A percentile compares a stretch with the other conserved stretches of the same genome.
phyloP scores from a whole-genome alignment of 2,888 invertebrate genomes.

The Lathronympha strigana region DNA sequence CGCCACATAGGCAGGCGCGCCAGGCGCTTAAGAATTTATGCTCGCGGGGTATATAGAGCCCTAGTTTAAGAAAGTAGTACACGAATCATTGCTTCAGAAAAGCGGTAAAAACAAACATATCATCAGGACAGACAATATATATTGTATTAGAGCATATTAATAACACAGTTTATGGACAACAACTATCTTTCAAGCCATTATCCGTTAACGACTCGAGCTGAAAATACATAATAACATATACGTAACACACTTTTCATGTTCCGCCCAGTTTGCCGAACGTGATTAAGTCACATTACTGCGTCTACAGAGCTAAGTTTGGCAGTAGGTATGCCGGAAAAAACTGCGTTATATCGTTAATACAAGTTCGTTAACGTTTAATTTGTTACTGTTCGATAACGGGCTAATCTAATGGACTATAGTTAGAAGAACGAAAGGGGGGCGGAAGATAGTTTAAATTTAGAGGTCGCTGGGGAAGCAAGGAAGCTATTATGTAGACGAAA shows the following conservation, averaged over 20 bases:
- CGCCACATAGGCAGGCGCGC: too few species aligned
- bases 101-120: slow-evolving; percentile 7
- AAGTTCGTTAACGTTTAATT: background rate
- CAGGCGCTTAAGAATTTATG: too few species aligned
- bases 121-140: background rate
- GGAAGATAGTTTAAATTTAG: too few species aligned
- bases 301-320: slow-evolving; percentile 45
- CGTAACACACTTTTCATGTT: slow-evolving; percentile 50
- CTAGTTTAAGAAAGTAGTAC: too few species aligned
- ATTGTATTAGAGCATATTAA: background rate
- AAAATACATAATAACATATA: slow-evolving; percentile 28
- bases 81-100: background rate
- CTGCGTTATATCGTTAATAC: background rate
- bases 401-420: too few species aligned
- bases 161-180: slow-evolving; percentile 12
- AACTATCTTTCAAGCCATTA: slow-evolving; percentile 17
- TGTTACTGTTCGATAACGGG: too few species aligned
- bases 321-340: background rate
- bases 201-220: slow-evolving; percentile 13
- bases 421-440: too few species aligned
- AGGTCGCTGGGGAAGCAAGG: too few species aligned
- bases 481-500: too few species aligned
- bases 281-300: slow-evolving; percentile 63
- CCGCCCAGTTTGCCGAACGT: slow-evolving; percentile 56
- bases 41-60: too few species aligned